phyloP scores from a whole-genome alignment of 2,888 invertebrate genomes.

The Nomada ruficornis region DNA sequence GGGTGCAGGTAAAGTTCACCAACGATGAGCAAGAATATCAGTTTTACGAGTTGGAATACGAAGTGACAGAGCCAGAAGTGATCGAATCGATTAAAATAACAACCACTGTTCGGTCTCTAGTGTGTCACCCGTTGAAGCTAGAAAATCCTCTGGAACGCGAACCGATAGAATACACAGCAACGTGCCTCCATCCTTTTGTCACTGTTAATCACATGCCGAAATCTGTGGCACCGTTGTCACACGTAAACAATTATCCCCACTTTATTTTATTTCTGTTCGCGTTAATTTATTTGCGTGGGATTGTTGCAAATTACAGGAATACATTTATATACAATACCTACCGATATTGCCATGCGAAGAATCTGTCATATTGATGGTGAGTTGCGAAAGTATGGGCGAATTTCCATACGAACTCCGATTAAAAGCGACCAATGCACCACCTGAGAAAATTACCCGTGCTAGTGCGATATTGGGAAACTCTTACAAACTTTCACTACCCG shows the following conservation, averaged over 20 bases:
- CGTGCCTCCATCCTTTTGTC: conserved; percentile 64
- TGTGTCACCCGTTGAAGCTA: conserved; percentile 65
- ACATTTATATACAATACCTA: conserved; percentile 40
- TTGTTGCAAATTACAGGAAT: conserved; percentile 13
- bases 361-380: conserved; percentile 58
- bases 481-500: conserved; percentile 61
- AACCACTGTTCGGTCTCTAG: conserved; percentile 64
- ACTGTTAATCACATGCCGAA: conserved; percentile 60
- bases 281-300: neutral
- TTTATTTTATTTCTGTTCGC: neutral
- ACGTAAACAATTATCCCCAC: conserved; percentile 47
- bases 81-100: conserved; percentile 71
- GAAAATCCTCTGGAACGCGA: conserved; percentile 70
- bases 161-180: conserved; percentile 58
- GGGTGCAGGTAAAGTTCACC: conserved; percentile 70
- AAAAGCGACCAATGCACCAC: conserved; percentile 62
- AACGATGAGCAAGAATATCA: conserved; percentile 72
- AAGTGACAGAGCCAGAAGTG: conserved; percentile 71
- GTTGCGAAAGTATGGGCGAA: conserved; percentile 67
- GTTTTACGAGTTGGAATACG: conserved; percentile 75
- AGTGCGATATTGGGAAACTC: conserved; percentile 68
- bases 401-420: conserved; percentile 75
- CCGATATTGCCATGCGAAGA: conserved; percentile 71
- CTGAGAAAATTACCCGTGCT: conserved; percentile 68
- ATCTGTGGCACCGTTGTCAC: conserved; percentile 57